phyloP scores from a whole-genome alignment of 2,888 invertebrate genomes.

The Octonoba sinensis region DNA sequence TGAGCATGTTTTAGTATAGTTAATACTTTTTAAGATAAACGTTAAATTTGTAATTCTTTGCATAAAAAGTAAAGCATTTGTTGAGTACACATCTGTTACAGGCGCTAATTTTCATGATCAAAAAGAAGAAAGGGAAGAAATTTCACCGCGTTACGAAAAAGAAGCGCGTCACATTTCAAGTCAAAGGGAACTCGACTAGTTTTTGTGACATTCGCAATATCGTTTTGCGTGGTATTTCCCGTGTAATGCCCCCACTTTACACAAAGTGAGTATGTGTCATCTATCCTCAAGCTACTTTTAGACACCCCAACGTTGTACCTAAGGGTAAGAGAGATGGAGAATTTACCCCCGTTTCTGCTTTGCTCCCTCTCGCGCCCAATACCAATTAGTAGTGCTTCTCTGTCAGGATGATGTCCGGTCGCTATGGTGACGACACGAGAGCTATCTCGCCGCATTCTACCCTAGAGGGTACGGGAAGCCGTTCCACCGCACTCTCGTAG shows the following conservation, averaged over 20 bases:
- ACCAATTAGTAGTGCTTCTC: slow-evolving; percentile 54
- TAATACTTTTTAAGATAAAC: too few relatives aligned
- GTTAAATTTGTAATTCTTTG: too few relatives aligned
- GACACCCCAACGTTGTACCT: slow-evolving; percentile 44
- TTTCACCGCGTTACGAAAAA: too few relatives aligned
- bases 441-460: background rate
- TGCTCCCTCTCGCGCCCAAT: slow-evolving; percentile 11
- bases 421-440: slow-evolving; percentile 57
- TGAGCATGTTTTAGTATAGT: too few relatives aligned
- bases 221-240: background rate
- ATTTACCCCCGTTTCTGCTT: slow-evolving; percentile 27
- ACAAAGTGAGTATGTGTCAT: slow-evolving; percentile 29
- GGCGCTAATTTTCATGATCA: too few relatives aligned
- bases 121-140: too few relatives aligned
- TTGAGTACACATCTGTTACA: too few relatives aligned
- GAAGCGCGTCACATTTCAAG: too few relatives aligned
- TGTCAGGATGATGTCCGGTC: slow-evolving; percentile 48
- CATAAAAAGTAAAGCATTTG: too few relatives aligned
- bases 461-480: background rate
- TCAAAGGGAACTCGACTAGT: too few relatives aligned
- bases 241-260: background rate
- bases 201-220: background rate
- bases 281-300: slow-evolving; percentile 44
- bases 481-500: background rate
- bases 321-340: slow-evolving; percentile 17